A percentile compares a stretch with the other conserved stretches of the same genome.
phyloP scores from a whole-genome alignment of 2,888 invertebrate species.

The Hanleya hanleyi region DNA sequence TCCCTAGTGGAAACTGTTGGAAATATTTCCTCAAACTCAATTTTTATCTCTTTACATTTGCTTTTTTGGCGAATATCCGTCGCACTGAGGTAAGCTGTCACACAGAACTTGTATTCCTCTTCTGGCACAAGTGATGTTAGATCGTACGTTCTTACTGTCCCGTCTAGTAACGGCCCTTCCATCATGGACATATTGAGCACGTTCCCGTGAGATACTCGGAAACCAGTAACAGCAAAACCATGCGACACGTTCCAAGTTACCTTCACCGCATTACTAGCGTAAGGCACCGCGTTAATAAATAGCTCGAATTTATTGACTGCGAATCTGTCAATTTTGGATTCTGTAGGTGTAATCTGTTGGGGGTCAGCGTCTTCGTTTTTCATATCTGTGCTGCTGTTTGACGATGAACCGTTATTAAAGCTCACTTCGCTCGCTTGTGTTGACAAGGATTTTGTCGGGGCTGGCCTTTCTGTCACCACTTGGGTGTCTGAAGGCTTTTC shows the following conservation, averaged over 20 bases:
- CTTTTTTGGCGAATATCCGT: background rate
- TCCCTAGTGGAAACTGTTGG: background rate
- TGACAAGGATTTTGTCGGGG: no score
- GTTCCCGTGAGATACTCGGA: background rate
- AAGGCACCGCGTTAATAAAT: background rate
- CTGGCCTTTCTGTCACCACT: no score
- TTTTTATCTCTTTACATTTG: background rate
- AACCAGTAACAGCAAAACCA: background rate
- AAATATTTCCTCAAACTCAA: background rate
- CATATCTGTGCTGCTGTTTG: no score
- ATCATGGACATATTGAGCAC: background rate
- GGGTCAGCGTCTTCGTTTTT: no score
- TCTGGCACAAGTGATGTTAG: background rate
- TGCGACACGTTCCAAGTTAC: conserved; percentile 5
- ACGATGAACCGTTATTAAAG: no score
- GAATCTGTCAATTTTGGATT: background rate
- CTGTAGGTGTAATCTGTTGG: no score
- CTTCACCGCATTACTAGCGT: background rate
- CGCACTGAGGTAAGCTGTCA: background rate
- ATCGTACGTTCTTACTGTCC: background rate
- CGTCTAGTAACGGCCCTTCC: background rate
- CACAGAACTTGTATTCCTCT: background rate
- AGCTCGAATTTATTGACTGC: background rate
- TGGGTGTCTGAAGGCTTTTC: no score
- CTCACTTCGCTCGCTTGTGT: no score